Evolutionary conservation across 2,797 vertebrate species (phyloP).

Genomic region (Petrocephalus sullivani): DNA sequence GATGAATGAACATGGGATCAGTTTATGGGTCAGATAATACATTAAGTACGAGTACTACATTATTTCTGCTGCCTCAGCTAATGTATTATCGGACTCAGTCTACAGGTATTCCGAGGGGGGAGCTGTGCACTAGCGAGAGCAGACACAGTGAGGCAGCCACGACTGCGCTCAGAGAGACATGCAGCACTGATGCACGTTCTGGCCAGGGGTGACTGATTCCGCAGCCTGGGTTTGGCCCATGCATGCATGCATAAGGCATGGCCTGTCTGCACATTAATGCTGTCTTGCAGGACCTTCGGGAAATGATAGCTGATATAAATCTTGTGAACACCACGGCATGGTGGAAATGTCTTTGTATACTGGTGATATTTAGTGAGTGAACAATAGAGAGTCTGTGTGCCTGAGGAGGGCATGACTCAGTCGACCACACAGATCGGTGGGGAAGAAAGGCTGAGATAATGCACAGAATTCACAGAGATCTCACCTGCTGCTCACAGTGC

Average conservation of each 20-base stretch:
- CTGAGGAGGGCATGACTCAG: neutral
- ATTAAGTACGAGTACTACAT: neutral
- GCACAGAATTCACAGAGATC: constrained; percentile 9
- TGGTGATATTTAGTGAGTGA: neutral
- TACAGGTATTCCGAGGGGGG: neutral
- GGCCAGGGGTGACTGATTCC: neutral
- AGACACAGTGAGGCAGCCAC: neutral
- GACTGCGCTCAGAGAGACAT: neutral
- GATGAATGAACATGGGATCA: neutral
- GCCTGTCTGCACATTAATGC: neutral
- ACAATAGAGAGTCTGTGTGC: neutral
- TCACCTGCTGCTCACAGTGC: neutral
- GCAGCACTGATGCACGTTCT: neutral
- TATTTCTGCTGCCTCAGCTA: neutral
- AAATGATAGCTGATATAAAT: neutral
- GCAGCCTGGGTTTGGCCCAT: neutral
- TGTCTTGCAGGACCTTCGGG: neutral
- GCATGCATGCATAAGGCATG: neutral
- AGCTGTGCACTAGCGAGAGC: neutral
- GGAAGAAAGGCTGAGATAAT: constrained; percentile 14
- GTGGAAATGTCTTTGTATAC: neutral
- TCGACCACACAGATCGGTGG: constrained; percentile 13
- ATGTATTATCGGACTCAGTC: neutral
- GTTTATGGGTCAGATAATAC: neutral
- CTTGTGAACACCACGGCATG: neutral